Conservation (phyloP, 92 coral and sea anemone species). For the Parazoanthus darwini region DNA sequence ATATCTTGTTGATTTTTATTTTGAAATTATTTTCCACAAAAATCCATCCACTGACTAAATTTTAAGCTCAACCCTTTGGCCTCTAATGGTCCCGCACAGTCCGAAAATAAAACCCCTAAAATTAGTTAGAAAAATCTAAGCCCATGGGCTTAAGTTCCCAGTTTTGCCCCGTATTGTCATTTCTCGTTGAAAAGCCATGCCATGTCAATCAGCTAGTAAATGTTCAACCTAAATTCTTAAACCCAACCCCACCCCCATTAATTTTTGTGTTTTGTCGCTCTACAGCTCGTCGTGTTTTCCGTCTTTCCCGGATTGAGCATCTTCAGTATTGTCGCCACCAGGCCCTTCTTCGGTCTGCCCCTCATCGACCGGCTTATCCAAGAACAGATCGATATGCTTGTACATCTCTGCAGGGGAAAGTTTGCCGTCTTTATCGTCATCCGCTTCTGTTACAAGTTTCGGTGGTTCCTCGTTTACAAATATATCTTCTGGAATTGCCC, state of each 20-base stretch:
- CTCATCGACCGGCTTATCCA: constrained; percentile 63
- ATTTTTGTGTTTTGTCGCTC: no score
- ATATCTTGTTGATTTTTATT: no score
- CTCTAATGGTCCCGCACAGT: background rate
- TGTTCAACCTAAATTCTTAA: background rate
- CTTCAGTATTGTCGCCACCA: constrained; percentile 1
- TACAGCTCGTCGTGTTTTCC: constrained; percentile 42
- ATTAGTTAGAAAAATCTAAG: no score
- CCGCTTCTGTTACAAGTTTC: constrained; percentile 81
- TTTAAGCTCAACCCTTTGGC: background rate
- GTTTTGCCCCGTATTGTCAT: no score
- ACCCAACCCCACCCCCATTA: background rate
- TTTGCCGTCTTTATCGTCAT: constrained; percentile 83
- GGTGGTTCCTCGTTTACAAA: constrained; percentile 81
- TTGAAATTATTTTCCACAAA: background rate
- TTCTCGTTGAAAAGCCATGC: background rate
- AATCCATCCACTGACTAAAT: background rate
- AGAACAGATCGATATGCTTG: constrained; percentile 70
- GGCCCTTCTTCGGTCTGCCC: background rate
- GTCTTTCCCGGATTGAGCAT: constrained; percentile 8
- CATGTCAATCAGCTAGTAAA: background rate
- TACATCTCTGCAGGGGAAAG: constrained; percentile 77
- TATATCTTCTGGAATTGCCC: constrained; percentile 90
- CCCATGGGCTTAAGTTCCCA: background rate
- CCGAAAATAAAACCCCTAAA: background rate